phyloP scores from a whole-genome alignment of 2,888 invertebrate species.

The Aphodius sticticus region DNA sequence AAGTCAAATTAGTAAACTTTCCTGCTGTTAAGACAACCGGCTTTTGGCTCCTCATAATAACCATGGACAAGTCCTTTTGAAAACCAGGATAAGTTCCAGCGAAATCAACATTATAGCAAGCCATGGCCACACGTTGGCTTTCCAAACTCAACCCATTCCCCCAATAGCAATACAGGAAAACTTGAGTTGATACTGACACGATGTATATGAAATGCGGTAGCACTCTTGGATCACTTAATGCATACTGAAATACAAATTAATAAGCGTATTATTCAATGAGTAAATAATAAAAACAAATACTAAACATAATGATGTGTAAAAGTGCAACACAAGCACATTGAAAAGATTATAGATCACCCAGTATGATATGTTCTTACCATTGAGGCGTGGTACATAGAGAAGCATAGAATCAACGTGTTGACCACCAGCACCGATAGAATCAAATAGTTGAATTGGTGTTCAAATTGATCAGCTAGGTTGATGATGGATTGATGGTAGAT shows the following conservation, averaged over 20 bases:
- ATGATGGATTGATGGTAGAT: conserved; percentile 39
- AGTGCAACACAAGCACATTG: not conserved
- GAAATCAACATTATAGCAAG: conserved; percentile 39
- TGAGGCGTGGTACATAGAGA: conserved; percentile 33
- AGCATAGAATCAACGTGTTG: conserved; percentile 28
- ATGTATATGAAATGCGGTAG: conserved; percentile 24
- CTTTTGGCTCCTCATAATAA: conserved; percentile 60
- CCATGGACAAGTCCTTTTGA: conserved; percentile 57
- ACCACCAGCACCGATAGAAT: conserved; percentile 30
- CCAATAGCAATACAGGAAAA: conserved; percentile 42
- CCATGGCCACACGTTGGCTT: conserved; percentile 36
- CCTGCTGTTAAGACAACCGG: conserved; percentile 61
- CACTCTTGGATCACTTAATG: conserved; percentile 21
- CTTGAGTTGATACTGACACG: conserved; percentile 27
- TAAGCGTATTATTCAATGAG: conserved; percentile 7
- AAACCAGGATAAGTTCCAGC: conserved; percentile 33
- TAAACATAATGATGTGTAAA: no score
- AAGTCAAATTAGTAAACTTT: conserved; percentile 60
- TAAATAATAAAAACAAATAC: no score
- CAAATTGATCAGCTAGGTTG: conserved; percentile 37
- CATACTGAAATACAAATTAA: conserved; percentile 10
- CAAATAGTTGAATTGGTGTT: conserved; percentile 37
- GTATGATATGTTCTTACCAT: conserved; percentile 19
- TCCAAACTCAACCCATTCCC: conserved; percentile 41
- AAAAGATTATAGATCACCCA: not conserved